phyloP scores from a whole-genome alignment of 1,140 invertebrate genomes.

The Glomeris maerens region DNA sequence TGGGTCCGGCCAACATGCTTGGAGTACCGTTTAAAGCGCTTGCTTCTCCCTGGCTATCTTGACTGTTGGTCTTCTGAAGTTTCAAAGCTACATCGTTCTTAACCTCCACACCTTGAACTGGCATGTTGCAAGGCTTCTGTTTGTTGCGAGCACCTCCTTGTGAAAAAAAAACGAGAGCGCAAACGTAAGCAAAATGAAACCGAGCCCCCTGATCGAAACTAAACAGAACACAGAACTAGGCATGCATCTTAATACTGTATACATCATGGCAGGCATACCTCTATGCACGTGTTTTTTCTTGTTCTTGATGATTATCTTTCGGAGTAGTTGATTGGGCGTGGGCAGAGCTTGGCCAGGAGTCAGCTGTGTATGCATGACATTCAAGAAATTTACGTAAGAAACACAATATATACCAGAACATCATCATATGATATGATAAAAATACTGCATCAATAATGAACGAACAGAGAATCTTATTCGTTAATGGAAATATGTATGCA shows the following conservation, averaged over 20 bases:
- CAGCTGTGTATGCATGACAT: constrained; percentile 45
- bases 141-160: no score
- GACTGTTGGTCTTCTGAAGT: constrained; percentile 11
- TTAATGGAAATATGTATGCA: no score
- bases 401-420: neutral
- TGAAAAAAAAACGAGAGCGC: no score
- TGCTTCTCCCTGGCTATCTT: constrained; percentile 25
- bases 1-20: constrained; percentile 23
- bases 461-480: neutral
- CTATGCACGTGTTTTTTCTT: constrained; percentile 94
- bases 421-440: neutral
- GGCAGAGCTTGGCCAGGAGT: constrained; percentile 66
- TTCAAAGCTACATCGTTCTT: no score
- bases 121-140: no score
- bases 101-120: no score
- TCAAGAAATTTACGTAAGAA: constrained; percentile 3
- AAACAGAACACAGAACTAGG: no score
- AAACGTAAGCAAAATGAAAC: no score
- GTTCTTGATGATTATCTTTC: constrained; percentile 96
- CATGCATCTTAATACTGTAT: no score
- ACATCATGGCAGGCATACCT: neutral
- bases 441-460: neutral
- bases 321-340: constrained; percentile 62
- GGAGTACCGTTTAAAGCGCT: constrained; percentile 26
- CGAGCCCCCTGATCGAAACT: no score